Conservation (phyloP, 1,140 invertebrate species). For the Lepidostoma basale region DNA sequence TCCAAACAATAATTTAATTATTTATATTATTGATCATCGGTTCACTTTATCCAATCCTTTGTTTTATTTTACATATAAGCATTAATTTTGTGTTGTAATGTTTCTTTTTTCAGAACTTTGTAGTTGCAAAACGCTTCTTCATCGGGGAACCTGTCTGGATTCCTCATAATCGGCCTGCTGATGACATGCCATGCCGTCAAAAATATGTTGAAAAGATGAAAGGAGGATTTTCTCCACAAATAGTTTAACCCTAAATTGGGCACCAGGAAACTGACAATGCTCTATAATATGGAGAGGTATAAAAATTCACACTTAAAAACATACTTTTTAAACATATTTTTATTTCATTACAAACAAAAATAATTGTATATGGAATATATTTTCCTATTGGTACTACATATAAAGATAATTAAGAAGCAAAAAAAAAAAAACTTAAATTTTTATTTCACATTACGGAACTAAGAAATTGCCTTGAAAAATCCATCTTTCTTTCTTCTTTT, state of each 20-base stretch:
- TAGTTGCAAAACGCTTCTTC: slow-evolving; percentile 86
- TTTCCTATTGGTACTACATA: not conserved
- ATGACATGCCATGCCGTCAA: slow-evolving; percentile 80
- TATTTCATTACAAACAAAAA: not conserved
- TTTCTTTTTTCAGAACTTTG: slow-evolving; percentile 76
- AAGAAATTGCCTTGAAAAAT: too few relatives aligned
- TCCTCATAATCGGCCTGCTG: slow-evolving; percentile 86
- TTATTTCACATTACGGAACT: not conserved
- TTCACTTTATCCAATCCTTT: too few relatives aligned
- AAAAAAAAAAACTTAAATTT: not conserved
- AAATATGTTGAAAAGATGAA: slow-evolving; percentile 70
- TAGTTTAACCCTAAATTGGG: too few relatives aligned
- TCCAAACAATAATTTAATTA: too few relatives aligned
- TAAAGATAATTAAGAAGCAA: not conserved
- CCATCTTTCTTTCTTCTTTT: too few relatives aligned
- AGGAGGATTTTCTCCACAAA: slow-evolving; percentile 5
- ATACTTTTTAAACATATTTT: not conserved
- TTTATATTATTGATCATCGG: too few relatives aligned
- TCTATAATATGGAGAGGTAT: not conserved
- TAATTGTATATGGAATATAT: not conserved
- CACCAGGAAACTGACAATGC: not conserved
- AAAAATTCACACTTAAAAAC: not conserved
- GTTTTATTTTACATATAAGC: too few relatives aligned
- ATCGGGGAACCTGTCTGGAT: slow-evolving; percentile 93
- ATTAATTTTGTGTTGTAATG: too few relatives aligned